These are phyloP conservation scores for Limonius californicus DNA, from an alignment of 1,140 invertebrate genomes.

Conservation along the genomic window DNA sequence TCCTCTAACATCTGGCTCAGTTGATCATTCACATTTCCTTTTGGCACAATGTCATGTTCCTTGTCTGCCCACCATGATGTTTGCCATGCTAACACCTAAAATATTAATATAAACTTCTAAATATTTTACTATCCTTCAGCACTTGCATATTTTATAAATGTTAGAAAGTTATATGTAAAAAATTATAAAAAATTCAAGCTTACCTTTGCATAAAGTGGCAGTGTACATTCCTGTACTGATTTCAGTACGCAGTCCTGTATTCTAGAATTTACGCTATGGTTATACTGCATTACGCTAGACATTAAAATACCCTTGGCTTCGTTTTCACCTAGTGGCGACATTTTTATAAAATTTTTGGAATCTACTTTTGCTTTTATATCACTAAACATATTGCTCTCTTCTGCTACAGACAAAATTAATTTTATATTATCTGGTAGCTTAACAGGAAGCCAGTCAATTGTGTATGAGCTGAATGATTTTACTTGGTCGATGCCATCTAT, in stretches of 20 bases:
- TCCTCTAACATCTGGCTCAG: constrained; percentile 59
- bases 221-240: constrained; percentile 59
- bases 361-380: constrained; percentile 48
- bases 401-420: constrained; percentile 66
- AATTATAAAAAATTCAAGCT: constrained; percentile 13
- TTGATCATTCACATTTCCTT: constrained; percentile 57
- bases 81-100: constrained; percentile 62
- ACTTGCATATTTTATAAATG: background rate
- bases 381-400: constrained; percentile 50
- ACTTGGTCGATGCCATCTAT: constrained; percentile 71
- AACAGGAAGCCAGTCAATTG: constrained; percentile 64
- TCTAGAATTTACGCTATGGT: constrained; percentile 58
- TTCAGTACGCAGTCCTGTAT: constrained; percentile 57
- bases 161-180: too few relatives aligned
- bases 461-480: constrained; percentile 47
- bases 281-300: constrained; percentile 57
- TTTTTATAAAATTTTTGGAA: constrained; percentile 45
- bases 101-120: background rate
- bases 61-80: constrained; percentile 57
- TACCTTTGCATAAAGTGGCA: constrained; percentile 66
- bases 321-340: constrained; percentile 49
- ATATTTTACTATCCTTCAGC: background rate
- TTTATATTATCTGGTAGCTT: constrained; percentile 66
- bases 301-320: constrained; percentile 54
- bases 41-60: constrained; percentile 48